Base-by-base conservation (phyloP, 1,140 invertebrate species). In the Whitmania pigra region DNA sequence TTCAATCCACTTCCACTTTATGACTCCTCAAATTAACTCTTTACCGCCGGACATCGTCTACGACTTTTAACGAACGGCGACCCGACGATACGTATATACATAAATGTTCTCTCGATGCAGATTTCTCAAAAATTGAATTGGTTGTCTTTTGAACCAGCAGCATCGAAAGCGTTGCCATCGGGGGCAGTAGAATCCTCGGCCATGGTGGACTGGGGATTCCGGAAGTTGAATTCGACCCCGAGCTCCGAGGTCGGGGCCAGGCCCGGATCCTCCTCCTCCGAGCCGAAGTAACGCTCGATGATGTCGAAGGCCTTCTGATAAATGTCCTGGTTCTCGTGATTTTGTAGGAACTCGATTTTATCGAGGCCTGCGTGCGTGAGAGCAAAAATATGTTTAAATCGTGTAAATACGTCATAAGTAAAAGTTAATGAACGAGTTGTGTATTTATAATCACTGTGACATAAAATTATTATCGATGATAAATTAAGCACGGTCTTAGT, bases 221-320 rank as follows among this genome's bases (percentile, higher is more conserved):
- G 2, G 43, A 49, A 49, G 43, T 49, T 49, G 43, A 5, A 49
- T 13, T 49, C 43, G 18, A 91, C 88, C 53, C 85, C 43, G 11
- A 49, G 43, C 11, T 49, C 43, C 1, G 43, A 49, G 43, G 43
- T 83, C 0, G 93, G 92, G 29, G 89, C 91, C 18, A 93, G 85
- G 67, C 87, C 87, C 17, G 81, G 76, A 40, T 89, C 86, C 78
- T 93, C 91, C 77, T 96, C 94, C 66, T 82, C 81, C 3, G 93
- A 90, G 76, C 91, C 91, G 31, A 98, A 99, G 84, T 93, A 98
- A 80, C 93, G 91, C 81, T 98, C 96, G 78, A 99, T 98, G 77
- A 99, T 94, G 79, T 93, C 91, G 82, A 94, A 96, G 22, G 94
- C 92, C 84, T 97, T 86, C 85, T 96, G 95, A 82, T 98, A 98